Evolutionary conservation across 2,113 vertebrate genomes (phyloP).

Genomic region (Apodemus sylvaticus): DNA sequence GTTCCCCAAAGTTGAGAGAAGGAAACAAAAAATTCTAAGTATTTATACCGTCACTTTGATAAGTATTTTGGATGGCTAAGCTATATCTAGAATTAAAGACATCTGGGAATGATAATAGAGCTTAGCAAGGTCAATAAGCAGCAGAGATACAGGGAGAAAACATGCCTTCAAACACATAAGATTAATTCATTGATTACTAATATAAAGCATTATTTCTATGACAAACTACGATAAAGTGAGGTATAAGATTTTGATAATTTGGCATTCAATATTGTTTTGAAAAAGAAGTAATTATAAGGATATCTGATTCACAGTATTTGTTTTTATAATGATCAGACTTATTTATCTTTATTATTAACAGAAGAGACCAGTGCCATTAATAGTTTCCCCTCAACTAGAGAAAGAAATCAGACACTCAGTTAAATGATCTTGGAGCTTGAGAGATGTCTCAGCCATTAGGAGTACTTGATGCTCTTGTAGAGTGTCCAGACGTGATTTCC

Average conservation of each 20-base stretch:
- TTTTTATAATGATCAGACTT: not conserved
- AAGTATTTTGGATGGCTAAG: slow-evolving; percentile 47
- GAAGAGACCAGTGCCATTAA: not conserved
- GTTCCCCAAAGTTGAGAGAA: slow-evolving; percentile 24
- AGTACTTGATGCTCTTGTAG: not conserved
- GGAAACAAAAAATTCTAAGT: not conserved
- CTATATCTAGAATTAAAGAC: slow-evolving; percentile 2
- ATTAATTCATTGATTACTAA: not conserved
- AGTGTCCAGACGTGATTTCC: not conserved
- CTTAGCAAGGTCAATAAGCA: not conserved
- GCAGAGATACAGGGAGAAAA: not conserved
- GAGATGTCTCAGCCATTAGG: not conserved
- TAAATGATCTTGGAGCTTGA: not conserved
- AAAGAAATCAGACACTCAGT: not conserved
- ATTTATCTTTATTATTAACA: not conserved
- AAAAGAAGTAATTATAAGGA: not conserved
- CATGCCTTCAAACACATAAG: not conserved
- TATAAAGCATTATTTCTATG: not conserved
- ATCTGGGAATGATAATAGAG: not conserved
- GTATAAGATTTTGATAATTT: not conserved
- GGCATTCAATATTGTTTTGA: not conserved
- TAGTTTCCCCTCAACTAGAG: not conserved
- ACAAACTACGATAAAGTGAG: not conserved
- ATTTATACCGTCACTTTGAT: not conserved
- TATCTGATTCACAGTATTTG: not conserved